These are phyloP conservation scores for Cecropterus lyciades DNA, from an alignment of 1,140 invertebrate species.

Conservation along the genomic window DNA sequence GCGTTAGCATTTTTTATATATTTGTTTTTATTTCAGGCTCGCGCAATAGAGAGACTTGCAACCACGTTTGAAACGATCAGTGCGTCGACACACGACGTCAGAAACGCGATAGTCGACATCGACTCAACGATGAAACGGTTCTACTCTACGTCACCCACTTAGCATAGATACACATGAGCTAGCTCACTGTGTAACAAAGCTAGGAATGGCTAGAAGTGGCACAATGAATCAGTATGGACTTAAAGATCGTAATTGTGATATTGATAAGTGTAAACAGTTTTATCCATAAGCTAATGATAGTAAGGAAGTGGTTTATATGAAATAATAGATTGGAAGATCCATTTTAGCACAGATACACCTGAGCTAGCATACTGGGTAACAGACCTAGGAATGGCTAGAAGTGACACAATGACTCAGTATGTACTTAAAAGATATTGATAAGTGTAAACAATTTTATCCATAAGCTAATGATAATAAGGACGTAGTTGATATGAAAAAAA, in stretches of 20 bases:
- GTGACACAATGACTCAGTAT: too few species aligned
- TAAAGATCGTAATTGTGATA: too few species aligned
- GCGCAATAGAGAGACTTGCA: constrained; percentile 67
- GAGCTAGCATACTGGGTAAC: neutral
- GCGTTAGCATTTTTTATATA: neutral
- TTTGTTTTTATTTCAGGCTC: constrained; percentile 51
- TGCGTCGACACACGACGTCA: constrained; percentile 58
- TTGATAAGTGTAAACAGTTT: too few species aligned
- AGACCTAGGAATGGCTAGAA: neutral
- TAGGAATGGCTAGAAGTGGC: neutral
- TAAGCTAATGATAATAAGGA: too few species aligned
- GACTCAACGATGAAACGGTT: constrained; percentile 68
- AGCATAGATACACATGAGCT: constrained; percentile 46
- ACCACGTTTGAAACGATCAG: constrained; percentile 62
- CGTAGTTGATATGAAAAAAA: too few species aligned
- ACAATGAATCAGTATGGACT: too few species aligned
- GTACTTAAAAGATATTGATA: too few species aligned
- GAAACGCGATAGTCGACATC: constrained; percentile 65
- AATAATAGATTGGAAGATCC: too few species aligned
- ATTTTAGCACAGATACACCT: constrained; percentile 53
- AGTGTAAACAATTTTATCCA: too few species aligned
- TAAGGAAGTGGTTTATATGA: too few species aligned
- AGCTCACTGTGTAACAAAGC: too few species aligned
- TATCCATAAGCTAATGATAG: too few species aligned
- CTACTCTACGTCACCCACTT: constrained; percentile 64